Evolutionary conservation across 2,888 invertebrate genomes (phyloP).

Genomic region (Omphaloscelis lunosa): DNA sequence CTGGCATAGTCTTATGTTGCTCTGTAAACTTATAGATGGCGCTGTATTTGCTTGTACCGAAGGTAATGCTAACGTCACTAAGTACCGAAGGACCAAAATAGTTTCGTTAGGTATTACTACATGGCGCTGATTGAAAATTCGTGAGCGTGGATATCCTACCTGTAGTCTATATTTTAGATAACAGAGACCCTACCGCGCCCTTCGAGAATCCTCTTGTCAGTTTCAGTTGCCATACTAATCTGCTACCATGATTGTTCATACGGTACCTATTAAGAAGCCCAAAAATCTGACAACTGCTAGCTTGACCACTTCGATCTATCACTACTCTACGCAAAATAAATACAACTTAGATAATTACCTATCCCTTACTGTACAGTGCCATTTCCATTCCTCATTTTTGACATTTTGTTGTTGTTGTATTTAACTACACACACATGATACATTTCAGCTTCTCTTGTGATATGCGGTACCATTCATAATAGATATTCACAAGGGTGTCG

Average conservation of each 20-base stretch:
- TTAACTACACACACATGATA: too few relatives aligned
- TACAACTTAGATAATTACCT: too few relatives aligned
- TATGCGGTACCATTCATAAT: too few relatives aligned
- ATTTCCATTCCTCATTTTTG: background rate
- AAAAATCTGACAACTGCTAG: background rate
- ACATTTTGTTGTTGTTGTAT: too few relatives aligned
- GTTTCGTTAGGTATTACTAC: background rate
- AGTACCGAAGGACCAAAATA: background rate
- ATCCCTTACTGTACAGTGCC: too few relatives aligned
- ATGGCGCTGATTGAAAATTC: background rate
- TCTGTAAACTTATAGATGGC: constrained; percentile 15
- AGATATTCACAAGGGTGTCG: too few relatives aligned
- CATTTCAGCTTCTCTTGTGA: too few relatives aligned
- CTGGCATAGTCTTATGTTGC: background rate
- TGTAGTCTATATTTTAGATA: too few relatives aligned
- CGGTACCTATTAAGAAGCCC: background rate
- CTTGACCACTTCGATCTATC: background rate
- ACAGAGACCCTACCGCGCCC: too few relatives aligned
- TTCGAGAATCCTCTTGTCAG: too few relatives aligned
- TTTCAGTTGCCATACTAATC: too few relatives aligned
- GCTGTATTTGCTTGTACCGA: background rate
- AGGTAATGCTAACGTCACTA: background rate
- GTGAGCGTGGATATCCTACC: background rate
- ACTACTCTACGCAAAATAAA: background rate
- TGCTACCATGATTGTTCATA: too few relatives aligned